Evolutionary conservation across 2,888 invertebrate species (phyloP).

Genomic region (Ormia ochracea): DNA sequence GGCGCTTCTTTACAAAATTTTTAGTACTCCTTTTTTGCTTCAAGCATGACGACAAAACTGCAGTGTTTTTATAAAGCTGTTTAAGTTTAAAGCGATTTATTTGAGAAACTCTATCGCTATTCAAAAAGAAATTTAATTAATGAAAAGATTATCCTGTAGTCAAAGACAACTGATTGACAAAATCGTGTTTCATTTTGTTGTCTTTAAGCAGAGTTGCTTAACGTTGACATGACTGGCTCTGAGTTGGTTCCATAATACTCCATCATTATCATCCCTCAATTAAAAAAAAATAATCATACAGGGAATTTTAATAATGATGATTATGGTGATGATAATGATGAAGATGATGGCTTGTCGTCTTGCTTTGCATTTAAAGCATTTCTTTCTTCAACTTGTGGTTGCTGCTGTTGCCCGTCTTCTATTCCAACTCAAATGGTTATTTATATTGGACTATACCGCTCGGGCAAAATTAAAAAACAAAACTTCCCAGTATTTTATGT

Average conservation of each 20-base stretch:
- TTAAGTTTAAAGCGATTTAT: too few species aligned
- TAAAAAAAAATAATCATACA: slow-evolving; percentile 27
- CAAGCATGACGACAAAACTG: too few species aligned
- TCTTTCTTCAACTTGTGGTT: slow-evolving; percentile 15
- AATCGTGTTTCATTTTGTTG: too few species aligned
- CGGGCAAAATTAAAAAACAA: slow-evolving; percentile 5
- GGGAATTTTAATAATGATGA: slow-evolving; percentile 33
- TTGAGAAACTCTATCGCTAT: too few species aligned
- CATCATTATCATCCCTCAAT: slow-evolving; percentile 55
- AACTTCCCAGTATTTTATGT: slow-evolving; percentile 56
- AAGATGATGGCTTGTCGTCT: slow-evolving; percentile 22
- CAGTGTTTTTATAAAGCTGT: too few species aligned
- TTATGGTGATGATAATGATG: not conserved
- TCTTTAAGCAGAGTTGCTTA: too few species aligned
- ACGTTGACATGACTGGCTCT: too few species aligned
- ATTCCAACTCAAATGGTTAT: slow-evolving; percentile 40
- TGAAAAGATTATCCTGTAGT: too few species aligned
- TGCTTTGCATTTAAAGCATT: slow-evolving; percentile 19
- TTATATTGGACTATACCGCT: slow-evolving; percentile 20
- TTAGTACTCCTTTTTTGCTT: too few species aligned
- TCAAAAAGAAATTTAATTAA: too few species aligned
- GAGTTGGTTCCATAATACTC: slow-evolving; percentile 12
- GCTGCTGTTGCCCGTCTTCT: slow-evolving; percentile 23
- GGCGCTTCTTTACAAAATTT: too few species aligned
- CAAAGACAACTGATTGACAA: too few species aligned